phyloP scores from a whole-genome alignment of 2,888 invertebrate species.

The Rhagophthalmus giganteus region DNA sequence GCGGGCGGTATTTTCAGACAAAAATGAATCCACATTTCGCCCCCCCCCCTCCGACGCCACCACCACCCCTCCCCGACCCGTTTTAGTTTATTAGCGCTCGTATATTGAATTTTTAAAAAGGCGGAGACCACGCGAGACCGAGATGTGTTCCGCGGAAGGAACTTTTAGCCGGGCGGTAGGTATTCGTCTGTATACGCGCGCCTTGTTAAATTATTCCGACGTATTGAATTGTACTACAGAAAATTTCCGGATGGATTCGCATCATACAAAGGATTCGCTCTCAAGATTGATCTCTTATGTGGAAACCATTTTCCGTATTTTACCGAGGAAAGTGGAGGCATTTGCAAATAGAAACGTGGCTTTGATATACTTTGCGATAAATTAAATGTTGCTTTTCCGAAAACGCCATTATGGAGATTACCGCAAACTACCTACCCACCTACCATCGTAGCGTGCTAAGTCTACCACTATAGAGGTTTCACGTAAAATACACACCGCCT shows the following conservation, averaged over 20 bases:
- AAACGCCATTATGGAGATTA: slow-evolving; percentile 8
- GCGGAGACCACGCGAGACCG: slow-evolving; percentile 10
- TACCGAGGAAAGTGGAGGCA: slow-evolving; percentile 19
- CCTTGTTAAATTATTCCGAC: slow-evolving; percentile 46
- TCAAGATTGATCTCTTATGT: slow-evolving; percentile 37
- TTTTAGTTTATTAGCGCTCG: slow-evolving; percentile 22
- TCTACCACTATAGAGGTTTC: not conserved
- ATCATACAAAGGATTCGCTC: slow-evolving; percentile 35
- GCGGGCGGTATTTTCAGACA: slow-evolving; percentile 4
- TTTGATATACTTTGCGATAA: slow-evolving; percentile 26
- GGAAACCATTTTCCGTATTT: slow-evolving; percentile 32
- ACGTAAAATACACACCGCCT: too few species aligned
- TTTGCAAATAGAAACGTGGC: slow-evolving; percentile 26
- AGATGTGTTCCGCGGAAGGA: slow-evolving; percentile 17
- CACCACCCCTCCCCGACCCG: slow-evolving; percentile 5
- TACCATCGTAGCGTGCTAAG: too few species aligned
- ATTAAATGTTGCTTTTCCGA: slow-evolving; percentile 17
- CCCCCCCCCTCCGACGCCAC: too few species aligned
- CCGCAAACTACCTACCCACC: slow-evolving; percentile 3
- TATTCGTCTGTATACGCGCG: slow-evolving; percentile 30
- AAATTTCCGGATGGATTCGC: slow-evolving; percentile 39
- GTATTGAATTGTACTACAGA: slow-evolving; percentile 42
- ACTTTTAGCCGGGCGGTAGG: slow-evolving; percentile 18
- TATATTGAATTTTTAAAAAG: slow-evolving; percentile 25
- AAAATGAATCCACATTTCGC: too few species aligned